Conservation (phyloP, 1,140 invertebrate genomes). For the Portunus trituberculatus region DNA sequence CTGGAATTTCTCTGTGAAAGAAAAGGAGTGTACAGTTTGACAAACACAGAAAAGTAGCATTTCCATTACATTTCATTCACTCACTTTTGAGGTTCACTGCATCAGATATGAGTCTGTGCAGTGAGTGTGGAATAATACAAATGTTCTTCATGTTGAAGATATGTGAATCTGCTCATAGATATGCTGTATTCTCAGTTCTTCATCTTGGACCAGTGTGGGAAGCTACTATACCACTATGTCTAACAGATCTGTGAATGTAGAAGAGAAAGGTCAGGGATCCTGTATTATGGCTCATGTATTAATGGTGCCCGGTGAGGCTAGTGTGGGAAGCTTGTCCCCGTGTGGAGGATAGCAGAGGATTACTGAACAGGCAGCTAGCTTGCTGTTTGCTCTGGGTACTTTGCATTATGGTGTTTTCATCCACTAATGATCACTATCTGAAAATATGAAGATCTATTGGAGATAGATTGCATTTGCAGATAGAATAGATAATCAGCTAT, state of each 20-base stretch:
- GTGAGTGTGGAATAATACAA: not conserved
- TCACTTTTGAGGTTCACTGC: not conserved
- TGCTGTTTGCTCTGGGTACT: too few species aligned
- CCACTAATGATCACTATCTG: too few species aligned
- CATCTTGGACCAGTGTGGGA: not conserved
- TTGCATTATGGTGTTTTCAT: too few species aligned
- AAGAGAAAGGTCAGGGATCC: not conserved
- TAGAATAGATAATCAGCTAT: too few species aligned
- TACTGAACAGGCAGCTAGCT: not conserved
- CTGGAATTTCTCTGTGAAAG: not conserved
- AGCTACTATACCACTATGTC: not conserved
- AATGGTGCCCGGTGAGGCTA: not conserved
- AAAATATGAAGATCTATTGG: too few species aligned
- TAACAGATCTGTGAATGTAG: not conserved
- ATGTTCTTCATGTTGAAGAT: slow-evolving; percentile 58
- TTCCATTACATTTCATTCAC: slow-evolving; percentile 13
- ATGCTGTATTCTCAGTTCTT: not conserved
- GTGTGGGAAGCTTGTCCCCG: not conserved
- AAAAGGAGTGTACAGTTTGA: not conserved
- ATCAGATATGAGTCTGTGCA: not conserved
- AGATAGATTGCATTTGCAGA: too few species aligned
- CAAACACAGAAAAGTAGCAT: not conserved
- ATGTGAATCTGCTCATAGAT: not conserved
- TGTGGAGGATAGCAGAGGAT: not conserved
- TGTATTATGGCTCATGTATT: not conserved